These are phyloP conservation scores for Pentalonia nigronervosa DNA, from an alignment of 1,140 invertebrate species.

Conservation along the genomic window DNA sequence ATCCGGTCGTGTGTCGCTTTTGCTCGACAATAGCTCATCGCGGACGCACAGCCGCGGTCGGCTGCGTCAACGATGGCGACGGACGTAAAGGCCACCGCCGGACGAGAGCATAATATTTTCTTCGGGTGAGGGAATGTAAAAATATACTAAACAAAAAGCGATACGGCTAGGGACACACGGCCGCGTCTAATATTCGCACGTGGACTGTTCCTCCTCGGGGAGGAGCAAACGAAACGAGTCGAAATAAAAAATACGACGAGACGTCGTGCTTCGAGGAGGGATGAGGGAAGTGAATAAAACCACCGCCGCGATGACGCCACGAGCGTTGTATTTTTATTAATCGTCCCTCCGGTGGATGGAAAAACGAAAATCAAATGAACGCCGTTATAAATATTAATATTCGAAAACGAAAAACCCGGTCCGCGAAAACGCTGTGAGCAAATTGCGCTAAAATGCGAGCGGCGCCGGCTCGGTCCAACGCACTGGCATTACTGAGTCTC, in stretches of 20 bases:
- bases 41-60: not conserved
- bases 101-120: not conserved
- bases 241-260: not conserved
- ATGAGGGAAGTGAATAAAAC: not conserved
- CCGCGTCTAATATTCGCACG: not conserved
- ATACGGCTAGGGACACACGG: not conserved
- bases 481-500: slow-evolving; percentile 49
- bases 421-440: not conserved
- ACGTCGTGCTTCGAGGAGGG: not conserved
- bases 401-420: not conserved
- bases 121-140: not conserved
- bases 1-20: not conserved
- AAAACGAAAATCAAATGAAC: not conserved
- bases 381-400: not conserved
- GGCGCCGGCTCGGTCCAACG: slow-evolving; percentile 48
- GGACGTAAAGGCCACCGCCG: not conserved
- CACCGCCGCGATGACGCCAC: not conserved
- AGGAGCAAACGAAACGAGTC: not conserved
- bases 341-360: not conserved
- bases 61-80: not conserved
- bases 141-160: not conserved
- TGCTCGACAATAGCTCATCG: not conserved
- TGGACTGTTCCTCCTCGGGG: not conserved
- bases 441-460: slow-evolving; percentile 51
- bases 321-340: not conserved